These are phyloP conservation scores for Virgularia gustaviana DNA, from an alignment of 92 coral and sea anemone genomes.

Conservation along the genomic window DNA sequence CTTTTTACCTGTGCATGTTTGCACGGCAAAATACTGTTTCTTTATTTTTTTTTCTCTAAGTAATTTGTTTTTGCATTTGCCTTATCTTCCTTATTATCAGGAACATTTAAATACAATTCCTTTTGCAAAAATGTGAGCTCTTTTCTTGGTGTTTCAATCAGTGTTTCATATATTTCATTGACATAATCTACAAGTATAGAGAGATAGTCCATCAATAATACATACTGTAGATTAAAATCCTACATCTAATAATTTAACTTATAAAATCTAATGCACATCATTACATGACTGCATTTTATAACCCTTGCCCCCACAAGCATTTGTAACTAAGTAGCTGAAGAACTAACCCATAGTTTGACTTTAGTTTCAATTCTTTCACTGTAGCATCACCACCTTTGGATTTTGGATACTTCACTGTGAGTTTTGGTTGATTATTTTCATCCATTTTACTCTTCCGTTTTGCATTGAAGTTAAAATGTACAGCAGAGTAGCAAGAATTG, in stretches of 20 bases:
- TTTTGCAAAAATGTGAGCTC: not conserved
- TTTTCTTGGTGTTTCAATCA: not conserved
- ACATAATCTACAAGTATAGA: not conserved
- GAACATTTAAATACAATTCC: not conserved
- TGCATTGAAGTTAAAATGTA: slow-evolving; percentile 3
- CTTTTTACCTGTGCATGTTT: slow-evolving; percentile 55
- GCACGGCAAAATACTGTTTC: slow-evolving; percentile 44
- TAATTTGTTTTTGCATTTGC: not conserved
- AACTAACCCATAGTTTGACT: not conserved
- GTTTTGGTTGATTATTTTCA: not conserved
- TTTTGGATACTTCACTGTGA: not conserved
- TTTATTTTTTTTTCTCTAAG: slow-evolving; percentile 33
- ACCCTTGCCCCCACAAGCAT: too few species aligned
- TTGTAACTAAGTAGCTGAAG: too few species aligned
- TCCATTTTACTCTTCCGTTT: not conserved
- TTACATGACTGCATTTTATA: not conserved
- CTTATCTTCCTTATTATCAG: not conserved
- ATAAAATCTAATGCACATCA: too few species aligned
- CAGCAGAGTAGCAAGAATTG: not conserved
- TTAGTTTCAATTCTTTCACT: slow-evolving; percentile 1
- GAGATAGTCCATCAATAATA: not conserved
- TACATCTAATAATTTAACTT: too few species aligned
- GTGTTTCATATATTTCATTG: not conserved
- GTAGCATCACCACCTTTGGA: not conserved
- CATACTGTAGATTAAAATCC: too few species aligned